Percentiles rank a stretch among this genome's conserved stretches.
Conservation (phyloP, 2,888 invertebrate species). For the Oscheius onirici region DNA sequence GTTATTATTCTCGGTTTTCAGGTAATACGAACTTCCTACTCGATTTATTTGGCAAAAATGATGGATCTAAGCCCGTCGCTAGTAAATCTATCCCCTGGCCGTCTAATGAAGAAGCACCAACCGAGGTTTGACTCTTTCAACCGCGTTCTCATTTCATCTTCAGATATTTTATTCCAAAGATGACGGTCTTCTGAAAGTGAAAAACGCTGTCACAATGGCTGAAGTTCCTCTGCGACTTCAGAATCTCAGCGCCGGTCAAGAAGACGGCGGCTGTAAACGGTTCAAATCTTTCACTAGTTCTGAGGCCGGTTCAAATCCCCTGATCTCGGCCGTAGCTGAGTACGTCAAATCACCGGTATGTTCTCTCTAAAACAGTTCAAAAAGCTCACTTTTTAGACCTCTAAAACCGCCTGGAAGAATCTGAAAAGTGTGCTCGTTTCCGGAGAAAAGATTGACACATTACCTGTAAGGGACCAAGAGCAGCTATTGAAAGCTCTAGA, state of each 20-base stretch:
- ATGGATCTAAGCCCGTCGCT: conserved; percentile 1
- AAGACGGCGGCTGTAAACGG: conserved; percentile 1
- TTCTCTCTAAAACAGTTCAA: background rate
- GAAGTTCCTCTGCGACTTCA: conserved; percentile 11
- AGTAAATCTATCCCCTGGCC: conserved; percentile 24
- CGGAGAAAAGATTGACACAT: background rate
- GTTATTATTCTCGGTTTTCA: background rate
- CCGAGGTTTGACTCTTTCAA: conserved; percentile 1
- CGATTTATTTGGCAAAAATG: conserved; percentile 1
- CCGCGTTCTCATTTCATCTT: background rate
- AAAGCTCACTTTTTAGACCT: background rate
- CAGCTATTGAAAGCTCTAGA: background rate
- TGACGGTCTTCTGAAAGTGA: conserved; percentile 17
- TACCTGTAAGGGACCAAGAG: background rate
- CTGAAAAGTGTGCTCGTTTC: background rate
- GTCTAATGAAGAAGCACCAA: conserved; percentile 18
- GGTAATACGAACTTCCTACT: conserved; percentile 8
- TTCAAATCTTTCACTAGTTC: conserved; percentile 12
- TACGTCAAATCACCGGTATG: conserved; percentile 11
- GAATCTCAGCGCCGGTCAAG: background rate
- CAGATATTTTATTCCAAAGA: background rate
- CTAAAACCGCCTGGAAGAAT: conserved; percentile 13
- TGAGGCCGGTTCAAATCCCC: background rate
- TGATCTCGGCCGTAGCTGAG: background rate
- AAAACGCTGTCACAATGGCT: conserved; percentile 3